A percentile compares a stretch with the other conserved stretches of the same genome.
Evolutionary conservation across 2,113 vertebrate genomes (phyloP).

Genomic region (Eptatretus burgeri): DNA sequence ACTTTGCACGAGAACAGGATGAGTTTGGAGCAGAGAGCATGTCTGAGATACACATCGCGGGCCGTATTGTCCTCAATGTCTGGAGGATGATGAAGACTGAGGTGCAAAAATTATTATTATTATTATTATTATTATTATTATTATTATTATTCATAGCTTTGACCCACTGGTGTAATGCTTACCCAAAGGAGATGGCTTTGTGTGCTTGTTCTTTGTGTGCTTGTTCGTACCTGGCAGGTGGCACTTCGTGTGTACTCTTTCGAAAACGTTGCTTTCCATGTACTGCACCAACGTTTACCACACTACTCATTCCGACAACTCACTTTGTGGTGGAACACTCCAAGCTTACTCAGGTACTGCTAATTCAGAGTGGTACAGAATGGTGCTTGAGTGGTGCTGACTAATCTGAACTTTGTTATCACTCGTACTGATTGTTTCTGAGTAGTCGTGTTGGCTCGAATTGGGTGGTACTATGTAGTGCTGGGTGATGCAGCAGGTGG

Average conservation of each 20-base stretch:
- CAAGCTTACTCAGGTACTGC: too few relatives aligned
- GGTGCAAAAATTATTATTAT: constrained; percentile 20
- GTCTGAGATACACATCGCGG: constrained; percentile 68
- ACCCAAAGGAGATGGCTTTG: not conserved
- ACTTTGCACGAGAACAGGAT: constrained; percentile 45
- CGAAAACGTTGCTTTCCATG: constrained; percentile 84
- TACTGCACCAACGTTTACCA: constrained; percentile 81
- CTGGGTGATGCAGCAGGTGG: constrained; percentile 28
- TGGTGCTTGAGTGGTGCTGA: too few relatives aligned
- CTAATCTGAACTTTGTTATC: too few relatives aligned
- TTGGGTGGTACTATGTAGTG: too few relatives aligned
- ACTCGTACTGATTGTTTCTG: not conserved
- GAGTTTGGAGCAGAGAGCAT: constrained; percentile 72
- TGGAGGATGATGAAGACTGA: constrained; percentile 95
- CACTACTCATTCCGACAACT: constrained; percentile 49
- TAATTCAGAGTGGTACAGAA: too few relatives aligned
- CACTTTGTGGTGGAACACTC: constrained; percentile 43
- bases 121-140: too few relatives aligned
- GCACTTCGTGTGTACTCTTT: constrained; percentile 71
- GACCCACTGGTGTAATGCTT: not conserved
- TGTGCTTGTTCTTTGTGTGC: constrained; percentile 8
- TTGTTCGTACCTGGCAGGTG: constrained; percentile 22
- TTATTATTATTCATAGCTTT: not conserved
- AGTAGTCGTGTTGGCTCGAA: not conserved
- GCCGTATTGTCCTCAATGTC: constrained; percentile 55